Evolutionary conservation across 2,888 invertebrate genomes (phyloP).

Genomic region (Amphipoea oculea): DNA sequence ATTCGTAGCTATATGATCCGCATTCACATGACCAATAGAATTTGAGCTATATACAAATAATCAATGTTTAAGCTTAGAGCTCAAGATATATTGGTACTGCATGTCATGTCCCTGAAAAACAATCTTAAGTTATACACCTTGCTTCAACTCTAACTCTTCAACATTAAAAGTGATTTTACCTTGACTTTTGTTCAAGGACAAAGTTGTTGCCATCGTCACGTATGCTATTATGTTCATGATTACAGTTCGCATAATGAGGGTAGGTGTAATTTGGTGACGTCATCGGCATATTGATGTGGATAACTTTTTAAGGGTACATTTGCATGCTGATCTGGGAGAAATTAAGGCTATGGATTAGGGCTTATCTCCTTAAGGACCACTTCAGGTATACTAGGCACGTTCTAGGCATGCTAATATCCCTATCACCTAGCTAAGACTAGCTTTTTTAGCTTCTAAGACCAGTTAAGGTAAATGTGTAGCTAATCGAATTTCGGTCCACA

Average conservation of each 20-base stretch:
- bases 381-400: conserved; percentile 12
- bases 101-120: conserved; percentile 67
- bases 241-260: conserved; percentile 75
- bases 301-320: conserved; percentile 55
- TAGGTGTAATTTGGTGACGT: conserved; percentile 76
- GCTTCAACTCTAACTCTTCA: conserved; percentile 40
- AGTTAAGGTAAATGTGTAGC: neutral
- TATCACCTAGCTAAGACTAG: neutral
- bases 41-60: conserved; percentile 56
- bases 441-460: neutral
- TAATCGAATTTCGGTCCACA: conserved; percentile 23
- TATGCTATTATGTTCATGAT: conserved; percentile 75
- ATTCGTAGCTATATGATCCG: conserved; percentile 69
- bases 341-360: conserved; percentile 45
- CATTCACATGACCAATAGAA: conserved; percentile 53
- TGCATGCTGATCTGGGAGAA: conserved; percentile 47
- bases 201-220: conserved; percentile 72
- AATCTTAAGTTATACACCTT: conserved; percentile 57
- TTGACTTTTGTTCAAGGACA: conserved; percentile 52
- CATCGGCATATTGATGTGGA: conserved; percentile 75
- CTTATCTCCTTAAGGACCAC: conserved; percentile 46
- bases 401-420: conserved; percentile 25
- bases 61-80: conserved; percentile 43
- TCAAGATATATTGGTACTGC: conserved; percentile 66
- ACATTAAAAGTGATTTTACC: conserved; percentile 67